These are phyloP conservation scores for Daubentonia madagascariensis DNA, from an alignment of 2,113 vertebrate genomes.

Conservation along the genomic window DNA sequence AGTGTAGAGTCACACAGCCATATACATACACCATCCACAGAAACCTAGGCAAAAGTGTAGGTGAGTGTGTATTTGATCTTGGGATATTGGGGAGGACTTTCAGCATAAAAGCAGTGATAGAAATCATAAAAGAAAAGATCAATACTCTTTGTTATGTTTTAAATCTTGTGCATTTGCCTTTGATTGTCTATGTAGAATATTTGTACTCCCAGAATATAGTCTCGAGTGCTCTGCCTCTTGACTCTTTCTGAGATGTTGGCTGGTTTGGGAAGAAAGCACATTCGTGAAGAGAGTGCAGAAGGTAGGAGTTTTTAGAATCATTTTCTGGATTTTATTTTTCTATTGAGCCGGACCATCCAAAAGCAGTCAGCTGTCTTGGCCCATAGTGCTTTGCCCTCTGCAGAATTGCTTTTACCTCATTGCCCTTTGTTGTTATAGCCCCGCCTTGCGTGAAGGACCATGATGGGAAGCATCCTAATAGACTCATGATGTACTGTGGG, in stretches of 20 bases:
- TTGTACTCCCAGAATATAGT: background rate
- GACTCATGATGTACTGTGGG: fast-evolving
- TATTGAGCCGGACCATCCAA: fast-evolving
- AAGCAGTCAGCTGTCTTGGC: background rate
- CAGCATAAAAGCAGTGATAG: no score
- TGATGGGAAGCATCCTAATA: fast-evolving
- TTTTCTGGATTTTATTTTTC: background rate
- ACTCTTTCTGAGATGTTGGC: background rate
- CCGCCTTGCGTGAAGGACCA: fast-evolving
- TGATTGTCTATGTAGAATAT: fast-evolving
- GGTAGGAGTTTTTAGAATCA: fast-evolving
- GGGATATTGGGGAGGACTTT: background rate
- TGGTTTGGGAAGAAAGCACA: background rate
- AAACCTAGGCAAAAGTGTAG: background rate
- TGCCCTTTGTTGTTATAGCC: background rate
- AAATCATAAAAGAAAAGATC: background rate
- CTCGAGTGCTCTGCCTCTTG: no score
- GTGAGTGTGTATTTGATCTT: background rate
- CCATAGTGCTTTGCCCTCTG: background rate
- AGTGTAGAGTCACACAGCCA: fast-evolving
- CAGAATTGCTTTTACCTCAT: background rate
- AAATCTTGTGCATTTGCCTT: background rate
- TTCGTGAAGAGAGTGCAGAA: no score
- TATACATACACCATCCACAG: fast-evolving
- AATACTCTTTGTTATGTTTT: background rate